Percentiles rank a stretch among this genome's conserved stretches.
phyloP scores from a whole-genome alignment of 1,140 invertebrate species.

The Harpegnathos saltator region DNA sequence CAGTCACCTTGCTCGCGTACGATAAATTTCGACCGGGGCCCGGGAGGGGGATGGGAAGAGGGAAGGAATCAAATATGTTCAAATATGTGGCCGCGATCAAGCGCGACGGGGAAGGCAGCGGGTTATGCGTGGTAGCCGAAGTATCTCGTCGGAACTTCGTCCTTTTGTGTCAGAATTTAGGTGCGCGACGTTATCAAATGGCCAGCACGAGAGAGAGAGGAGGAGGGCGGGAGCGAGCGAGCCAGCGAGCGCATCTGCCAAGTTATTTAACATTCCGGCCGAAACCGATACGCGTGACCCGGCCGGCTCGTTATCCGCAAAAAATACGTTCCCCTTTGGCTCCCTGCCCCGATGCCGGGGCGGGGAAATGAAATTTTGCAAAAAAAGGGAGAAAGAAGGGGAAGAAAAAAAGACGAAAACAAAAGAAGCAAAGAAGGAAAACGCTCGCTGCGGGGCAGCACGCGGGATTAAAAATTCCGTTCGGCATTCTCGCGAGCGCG shows the following conservation, averaged over 20 bases:
- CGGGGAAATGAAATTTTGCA: constrained; percentile 6
- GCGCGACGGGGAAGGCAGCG: not conserved
- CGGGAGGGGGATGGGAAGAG: not conserved
- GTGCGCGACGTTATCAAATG: constrained; percentile 55
- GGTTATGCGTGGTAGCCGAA: constrained; percentile 46
- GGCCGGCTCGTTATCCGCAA: constrained; percentile 36
- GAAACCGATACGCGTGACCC: constrained; percentile 10
- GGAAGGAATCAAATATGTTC: constrained; percentile 37
- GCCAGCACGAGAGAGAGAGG: no score
- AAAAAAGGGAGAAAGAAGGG: not conserved
- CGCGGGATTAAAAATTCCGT: constrained; percentile 49
- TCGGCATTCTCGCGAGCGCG: not conserved
- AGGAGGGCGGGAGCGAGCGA: not conserved
- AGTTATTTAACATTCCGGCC: constrained; percentile 56
- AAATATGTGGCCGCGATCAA: constrained; percentile 47
- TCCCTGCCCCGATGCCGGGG: no score
- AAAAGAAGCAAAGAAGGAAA: no score
- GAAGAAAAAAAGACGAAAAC: not conserved
- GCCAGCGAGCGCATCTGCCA: not conserved
- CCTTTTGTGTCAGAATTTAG: constrained; percentile 57
- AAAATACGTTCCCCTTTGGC: constrained; percentile 37
- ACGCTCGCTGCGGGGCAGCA: not conserved
- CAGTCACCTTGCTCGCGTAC: not conserved
- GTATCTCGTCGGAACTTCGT: constrained; percentile 51
- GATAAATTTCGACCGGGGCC: constrained; percentile 37